Conservation (phyloP, 64 coral and sea anemone species). For the Porites australiensis region DNA sequence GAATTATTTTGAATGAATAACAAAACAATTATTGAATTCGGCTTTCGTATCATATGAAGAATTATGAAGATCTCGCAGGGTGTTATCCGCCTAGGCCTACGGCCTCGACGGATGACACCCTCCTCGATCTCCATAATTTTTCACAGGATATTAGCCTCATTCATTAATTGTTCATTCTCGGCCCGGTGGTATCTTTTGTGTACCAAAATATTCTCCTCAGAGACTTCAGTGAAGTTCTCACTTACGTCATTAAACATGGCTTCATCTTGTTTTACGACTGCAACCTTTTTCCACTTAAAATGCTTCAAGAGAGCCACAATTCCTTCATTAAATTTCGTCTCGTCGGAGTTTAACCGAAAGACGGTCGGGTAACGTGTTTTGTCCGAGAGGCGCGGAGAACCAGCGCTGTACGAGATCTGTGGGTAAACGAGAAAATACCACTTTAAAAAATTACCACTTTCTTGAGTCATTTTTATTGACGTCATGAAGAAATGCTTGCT, state of each 20-base stretch:
- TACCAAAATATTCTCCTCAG: neutral
- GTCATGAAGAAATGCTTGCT: too few species aligned
- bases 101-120: too few species aligned
- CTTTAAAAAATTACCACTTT: too few species aligned
- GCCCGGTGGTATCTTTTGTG: neutral
- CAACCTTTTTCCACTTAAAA: conserved; percentile 71
- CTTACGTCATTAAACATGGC: conserved; percentile 74
- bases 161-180: neutral
- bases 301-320: conserved; percentile 40
- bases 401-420: conserved; percentile 66
- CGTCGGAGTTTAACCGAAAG: conserved; percentile 64
- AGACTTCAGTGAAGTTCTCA: neutral
- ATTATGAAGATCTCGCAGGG: too few species aligned
- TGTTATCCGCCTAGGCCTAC: too few species aligned
- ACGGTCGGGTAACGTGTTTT: conserved; percentile 66
- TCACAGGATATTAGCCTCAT: too few species aligned
- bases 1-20: too few species aligned
- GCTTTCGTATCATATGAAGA: too few species aligned
- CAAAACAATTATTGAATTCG: too few species aligned
- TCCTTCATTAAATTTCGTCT: conserved; percentile 48
- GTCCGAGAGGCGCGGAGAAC: conserved; percentile 54
- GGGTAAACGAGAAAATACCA: too few species aligned
- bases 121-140: too few species aligned
- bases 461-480: too few species aligned
- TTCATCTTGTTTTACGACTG: conserved; percentile 75